Conservation (phyloP, 2,113 vertebrate species). For the Tretioscincus oriximinensis region DNA sequence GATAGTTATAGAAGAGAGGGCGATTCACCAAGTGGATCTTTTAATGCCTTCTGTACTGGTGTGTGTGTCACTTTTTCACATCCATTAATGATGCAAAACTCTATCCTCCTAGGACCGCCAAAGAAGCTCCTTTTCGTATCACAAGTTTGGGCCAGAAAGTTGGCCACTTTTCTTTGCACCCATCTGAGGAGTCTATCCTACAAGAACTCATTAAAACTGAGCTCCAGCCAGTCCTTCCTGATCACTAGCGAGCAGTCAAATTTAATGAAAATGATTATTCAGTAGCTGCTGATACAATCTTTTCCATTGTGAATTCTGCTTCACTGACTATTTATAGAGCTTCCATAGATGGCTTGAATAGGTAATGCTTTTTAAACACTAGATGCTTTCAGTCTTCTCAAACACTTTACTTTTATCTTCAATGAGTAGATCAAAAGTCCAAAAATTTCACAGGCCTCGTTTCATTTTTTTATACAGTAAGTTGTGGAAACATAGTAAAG, state of each 20-base stretch:
- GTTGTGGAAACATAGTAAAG: constrained; percentile 42
- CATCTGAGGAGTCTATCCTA: too few relatives aligned
- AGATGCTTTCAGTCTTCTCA: constrained; percentile 25
- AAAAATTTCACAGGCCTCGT: not conserved
- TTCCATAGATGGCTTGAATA: constrained; percentile 12
- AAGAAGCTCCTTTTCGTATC: too few relatives aligned
- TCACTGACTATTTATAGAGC: constrained; percentile 15
- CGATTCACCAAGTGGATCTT: too few relatives aligned
- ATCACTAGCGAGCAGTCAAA: not conserved
- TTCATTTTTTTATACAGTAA: constrained; percentile 21
- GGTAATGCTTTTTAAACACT: not conserved
- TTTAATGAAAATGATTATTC: not conserved
- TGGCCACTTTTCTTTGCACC: too few relatives aligned
- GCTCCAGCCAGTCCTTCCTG: not conserved
- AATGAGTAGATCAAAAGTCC: not conserved
- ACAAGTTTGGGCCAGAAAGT: too few relatives aligned
- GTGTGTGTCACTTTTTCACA: too few relatives aligned
- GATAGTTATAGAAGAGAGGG: too few relatives aligned
- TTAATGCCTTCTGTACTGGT: too few relatives aligned
- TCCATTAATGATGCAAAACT: too few relatives aligned
- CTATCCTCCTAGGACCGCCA: too few relatives aligned
- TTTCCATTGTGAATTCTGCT: not conserved
- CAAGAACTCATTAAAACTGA: too few relatives aligned
- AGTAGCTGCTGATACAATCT: not conserved
- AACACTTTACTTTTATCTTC: not conserved